phyloP scores from a whole-genome alignment of 1,140 invertebrate species.

The Aphis craccivora region DNA sequence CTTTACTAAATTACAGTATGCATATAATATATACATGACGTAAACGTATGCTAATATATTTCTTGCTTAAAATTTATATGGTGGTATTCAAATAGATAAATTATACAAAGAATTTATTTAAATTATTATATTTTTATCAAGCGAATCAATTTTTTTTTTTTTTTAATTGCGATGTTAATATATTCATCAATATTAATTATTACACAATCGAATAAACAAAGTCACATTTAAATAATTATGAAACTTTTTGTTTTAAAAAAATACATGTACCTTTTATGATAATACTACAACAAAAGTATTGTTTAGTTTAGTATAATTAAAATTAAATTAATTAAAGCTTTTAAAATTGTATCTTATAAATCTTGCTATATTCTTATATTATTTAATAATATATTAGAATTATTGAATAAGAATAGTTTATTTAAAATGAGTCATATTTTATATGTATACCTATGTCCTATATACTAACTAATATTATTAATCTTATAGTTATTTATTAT shows the following conservation, averaged over 20 bases:
- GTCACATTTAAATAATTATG: not conserved
- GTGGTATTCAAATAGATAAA: not conserved
- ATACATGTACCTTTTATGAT: not conserved
- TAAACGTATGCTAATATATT: not conserved
- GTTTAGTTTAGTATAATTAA: not conserved
- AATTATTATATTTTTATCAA: conserved; percentile 1
- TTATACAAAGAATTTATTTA: not conserved
- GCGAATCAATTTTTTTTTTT: not conserved
- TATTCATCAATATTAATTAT: not conserved
- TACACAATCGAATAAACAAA: not conserved
- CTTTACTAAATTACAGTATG: not conserved
- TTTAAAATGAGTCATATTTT: not conserved
- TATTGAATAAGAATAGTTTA: not conserved
- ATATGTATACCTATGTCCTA: too few species aligned
- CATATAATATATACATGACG: not conserved
- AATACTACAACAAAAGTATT: not conserved
- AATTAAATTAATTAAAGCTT: not conserved
- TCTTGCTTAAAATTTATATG: not conserved
- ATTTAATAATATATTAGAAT: not conserved
- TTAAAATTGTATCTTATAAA: not conserved
- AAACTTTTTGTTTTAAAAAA: not conserved
- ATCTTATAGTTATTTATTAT: not conserved
- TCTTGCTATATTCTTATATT: not conserved
- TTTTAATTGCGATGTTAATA: not conserved
- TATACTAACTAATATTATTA: not conserved